Conservation (phyloP, 2,113 vertebrate genomes). For the Caracal caracal region DNA sequence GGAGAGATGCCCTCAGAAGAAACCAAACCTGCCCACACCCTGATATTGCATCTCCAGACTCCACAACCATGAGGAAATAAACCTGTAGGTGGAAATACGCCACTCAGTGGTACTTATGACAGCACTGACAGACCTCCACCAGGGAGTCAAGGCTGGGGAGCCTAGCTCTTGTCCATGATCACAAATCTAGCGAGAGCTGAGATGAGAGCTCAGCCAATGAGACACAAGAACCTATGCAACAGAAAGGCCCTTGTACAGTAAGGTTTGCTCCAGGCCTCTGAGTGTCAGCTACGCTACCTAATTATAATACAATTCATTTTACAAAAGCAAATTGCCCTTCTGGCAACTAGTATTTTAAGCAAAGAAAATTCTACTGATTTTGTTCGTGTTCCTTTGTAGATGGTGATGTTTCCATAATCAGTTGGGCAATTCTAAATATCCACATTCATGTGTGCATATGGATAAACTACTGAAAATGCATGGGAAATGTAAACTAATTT, state of each 20-base stretch:
- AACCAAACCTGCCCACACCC: background rate
- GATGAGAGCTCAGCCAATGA: too few relatives aligned
- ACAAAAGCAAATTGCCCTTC: conserved; percentile 46
- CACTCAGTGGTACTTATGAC: background rate
- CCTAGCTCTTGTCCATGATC: background rate
- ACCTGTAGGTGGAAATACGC: background rate
- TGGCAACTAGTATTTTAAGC: conserved; percentile 28
- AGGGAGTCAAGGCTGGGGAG: background rate
- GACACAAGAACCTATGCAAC: background rate
- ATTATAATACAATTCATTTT: background rate
- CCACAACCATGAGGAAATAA: background rate
- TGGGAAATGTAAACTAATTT: background rate
- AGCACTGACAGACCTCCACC: background rate
- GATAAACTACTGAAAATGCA: background rate
- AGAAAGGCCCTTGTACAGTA: background rate
- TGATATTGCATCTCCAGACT: background rate
- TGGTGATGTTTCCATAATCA: background rate
- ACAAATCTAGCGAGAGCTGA: background rate
- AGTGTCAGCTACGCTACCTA: background rate
- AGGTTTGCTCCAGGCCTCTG: background rate
- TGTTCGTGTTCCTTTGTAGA: background rate
- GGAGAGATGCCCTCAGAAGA: background rate
- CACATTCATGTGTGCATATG: background rate
- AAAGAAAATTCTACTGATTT: background rate
- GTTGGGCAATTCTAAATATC: background rate